phyloP scores from a whole-genome alignment of 2,113 vertebrate species.

The Coregonus clupeaformis region DNA sequence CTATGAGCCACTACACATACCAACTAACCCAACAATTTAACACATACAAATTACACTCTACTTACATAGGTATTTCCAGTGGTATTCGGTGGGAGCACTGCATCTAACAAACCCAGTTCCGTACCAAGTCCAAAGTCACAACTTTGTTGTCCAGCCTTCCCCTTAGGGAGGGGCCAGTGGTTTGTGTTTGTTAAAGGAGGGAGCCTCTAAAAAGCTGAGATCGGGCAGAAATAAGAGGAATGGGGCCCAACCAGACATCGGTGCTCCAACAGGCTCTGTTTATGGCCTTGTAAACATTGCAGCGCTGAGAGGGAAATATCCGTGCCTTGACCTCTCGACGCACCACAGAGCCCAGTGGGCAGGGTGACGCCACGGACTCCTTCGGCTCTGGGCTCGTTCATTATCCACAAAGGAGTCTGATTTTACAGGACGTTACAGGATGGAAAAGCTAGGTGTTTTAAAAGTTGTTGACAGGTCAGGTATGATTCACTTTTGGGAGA shows the following conservation, averaged over 20 bases:
- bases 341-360: not conserved
- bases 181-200: conserved; percentile 24
- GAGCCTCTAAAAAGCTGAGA: conserved; percentile 20
- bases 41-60: not conserved
- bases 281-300: conserved; percentile 34
- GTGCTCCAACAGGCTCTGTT: conserved; percentile 29
- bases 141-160: conserved; percentile 46
- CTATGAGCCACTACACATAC: not conserved
- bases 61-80: not conserved
- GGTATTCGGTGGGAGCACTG: not conserved
- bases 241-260: conserved; percentile 42
- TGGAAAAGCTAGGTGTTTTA: conserved; percentile 29
- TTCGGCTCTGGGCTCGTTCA: too few species aligned
- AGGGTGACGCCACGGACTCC: conserved; percentile 8
- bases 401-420: not conserved
- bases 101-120: not conserved
- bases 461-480: conserved; percentile 7
- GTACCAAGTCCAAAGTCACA: not conserved
- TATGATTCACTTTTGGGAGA: not conserved
- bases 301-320: conserved; percentile 19
- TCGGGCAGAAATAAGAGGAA: conserved; percentile 41
- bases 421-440: not conserved
- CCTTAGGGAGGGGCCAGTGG: conserved; percentile 19
- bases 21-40: not conserved
- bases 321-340: conserved; percentile 24